Evolutionary conservation across 2,888 invertebrate species (phyloP).

Genomic region (Eulithis prunata): DNA sequence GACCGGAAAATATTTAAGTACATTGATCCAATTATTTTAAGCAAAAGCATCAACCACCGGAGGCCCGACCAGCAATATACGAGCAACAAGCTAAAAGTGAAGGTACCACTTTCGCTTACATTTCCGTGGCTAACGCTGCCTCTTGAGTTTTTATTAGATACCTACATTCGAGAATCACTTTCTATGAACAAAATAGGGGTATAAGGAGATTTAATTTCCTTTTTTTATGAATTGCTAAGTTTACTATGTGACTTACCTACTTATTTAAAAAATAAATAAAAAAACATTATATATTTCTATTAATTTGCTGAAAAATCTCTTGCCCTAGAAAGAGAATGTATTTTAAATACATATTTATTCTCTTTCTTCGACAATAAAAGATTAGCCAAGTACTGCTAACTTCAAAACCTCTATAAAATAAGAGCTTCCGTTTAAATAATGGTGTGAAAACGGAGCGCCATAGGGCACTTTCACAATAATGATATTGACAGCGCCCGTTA

Average conservation of each 20-base stretch:
- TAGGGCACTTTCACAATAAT: constrained; percentile 41
- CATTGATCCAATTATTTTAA: constrained; percentile 16
- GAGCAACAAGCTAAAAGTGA: constrained; percentile 61
- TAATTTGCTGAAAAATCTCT: too few species aligned
- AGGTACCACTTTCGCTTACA: constrained; percentile 69
- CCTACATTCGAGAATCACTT: constrained; percentile 51
- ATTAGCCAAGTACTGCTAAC: too few species aligned
- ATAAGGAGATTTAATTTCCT: too few species aligned
- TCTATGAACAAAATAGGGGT: constrained; percentile 45
- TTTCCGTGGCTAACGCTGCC: constrained; percentile 45
- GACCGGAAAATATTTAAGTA: constrained; percentile 7
- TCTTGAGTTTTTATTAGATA: constrained; percentile 47
- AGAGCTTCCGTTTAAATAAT: constrained; percentile 14
- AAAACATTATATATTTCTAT: too few species aligned
- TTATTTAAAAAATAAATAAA: background rate
- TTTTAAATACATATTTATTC: too few species aligned
- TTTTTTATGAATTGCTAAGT: too few species aligned
- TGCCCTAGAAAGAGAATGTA: too few species aligned
- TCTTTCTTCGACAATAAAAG: too few species aligned
- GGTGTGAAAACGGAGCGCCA: constrained; percentile 22
- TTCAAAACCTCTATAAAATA: background rate
- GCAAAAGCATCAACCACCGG: constrained; percentile 14
- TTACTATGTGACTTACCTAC: too few species aligned
- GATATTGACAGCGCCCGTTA: constrained; percentile 27
- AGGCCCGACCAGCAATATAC: constrained; percentile 8